Evolutionary conservation across 1,140 invertebrate species (phyloP).

Genomic region (Cyclargus thomasi): DNA sequence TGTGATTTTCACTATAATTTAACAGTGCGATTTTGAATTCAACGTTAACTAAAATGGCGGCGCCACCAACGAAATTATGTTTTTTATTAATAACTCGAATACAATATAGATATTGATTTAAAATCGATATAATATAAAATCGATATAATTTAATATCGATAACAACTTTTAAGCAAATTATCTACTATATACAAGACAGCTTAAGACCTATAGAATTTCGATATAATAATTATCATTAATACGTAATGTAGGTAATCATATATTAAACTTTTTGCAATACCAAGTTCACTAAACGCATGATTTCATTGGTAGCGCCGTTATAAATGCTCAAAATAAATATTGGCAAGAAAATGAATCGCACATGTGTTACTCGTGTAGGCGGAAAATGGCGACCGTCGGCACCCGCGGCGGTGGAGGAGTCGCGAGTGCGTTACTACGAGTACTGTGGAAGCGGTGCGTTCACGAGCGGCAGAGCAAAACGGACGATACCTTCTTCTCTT

Average conservation of each 20-base stretch:
- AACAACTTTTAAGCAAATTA: no score
- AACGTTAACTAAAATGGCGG: neutral
- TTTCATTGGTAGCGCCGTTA: constrained; percentile 14
- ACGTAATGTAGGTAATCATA: neutral
- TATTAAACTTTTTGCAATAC: neutral
- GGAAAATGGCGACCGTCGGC: constrained; percentile 16
- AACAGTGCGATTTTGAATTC: neutral
- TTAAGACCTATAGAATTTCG: no score
- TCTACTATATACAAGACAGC: no score
- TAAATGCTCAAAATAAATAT: constrained; percentile 4
- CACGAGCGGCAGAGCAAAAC: constrained; percentile 44
- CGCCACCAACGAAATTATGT: neutral
- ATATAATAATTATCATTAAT: no score
- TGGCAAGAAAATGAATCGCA: neutral
- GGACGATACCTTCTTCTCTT: constrained; percentile 44
- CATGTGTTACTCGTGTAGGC: constrained; percentile 28
- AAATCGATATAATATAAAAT: no score
- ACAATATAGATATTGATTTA: no score
- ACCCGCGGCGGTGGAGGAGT: neutral
- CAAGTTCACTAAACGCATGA: constrained; percentile 14
- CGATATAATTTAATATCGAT: no score
- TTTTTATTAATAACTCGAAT: no score
- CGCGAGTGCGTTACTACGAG: constrained; percentile 38
- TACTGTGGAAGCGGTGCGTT: constrained; percentile 51
- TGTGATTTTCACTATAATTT: neutral